Conservation (phyloP, 2,888 invertebrate genomes). For the Rambutsinella grinnellia region DNA sequence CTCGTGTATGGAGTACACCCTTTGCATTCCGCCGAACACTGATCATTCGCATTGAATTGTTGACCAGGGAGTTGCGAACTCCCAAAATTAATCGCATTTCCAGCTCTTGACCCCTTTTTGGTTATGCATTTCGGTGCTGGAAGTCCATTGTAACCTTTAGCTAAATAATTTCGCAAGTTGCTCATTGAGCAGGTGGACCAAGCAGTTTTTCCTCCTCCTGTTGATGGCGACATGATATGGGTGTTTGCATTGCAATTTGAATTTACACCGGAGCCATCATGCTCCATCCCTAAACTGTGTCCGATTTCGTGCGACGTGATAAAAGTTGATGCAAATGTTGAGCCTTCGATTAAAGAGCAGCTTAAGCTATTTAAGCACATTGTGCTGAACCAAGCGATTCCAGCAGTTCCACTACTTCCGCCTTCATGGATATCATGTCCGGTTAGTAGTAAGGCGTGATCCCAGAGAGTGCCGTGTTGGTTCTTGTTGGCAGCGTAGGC, state of each 20-base stretch:
- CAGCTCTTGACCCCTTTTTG: constrained; percentile 26
- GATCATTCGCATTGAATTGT: constrained; percentile 16
- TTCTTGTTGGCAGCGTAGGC: constrained; percentile 52
- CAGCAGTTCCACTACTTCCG: constrained; percentile 20
- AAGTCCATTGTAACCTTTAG: constrained; percentile 20
- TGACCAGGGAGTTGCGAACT: constrained; percentile 37
- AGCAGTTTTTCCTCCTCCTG: constrained; percentile 49
- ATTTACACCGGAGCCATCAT: constrained; percentile 39
- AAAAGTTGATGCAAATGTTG: constrained; percentile 41
- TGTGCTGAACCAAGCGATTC: constrained; percentile 53
- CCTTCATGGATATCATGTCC: constrained; percentile 43
- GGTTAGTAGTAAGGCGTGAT: constrained; percentile 53
- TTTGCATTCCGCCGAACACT: constrained; percentile 24
- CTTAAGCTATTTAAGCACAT: constrained; percentile 53
- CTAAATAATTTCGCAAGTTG: constrained; percentile 37
- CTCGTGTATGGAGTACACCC: constrained; percentile 13
- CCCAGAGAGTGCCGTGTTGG: constrained; percentile 32
- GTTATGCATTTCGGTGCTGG: constrained; percentile 18
- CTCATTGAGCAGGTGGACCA: constrained; percentile 50
- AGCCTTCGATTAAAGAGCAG: constrained; percentile 53
- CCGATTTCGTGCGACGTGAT: constrained; percentile 39
- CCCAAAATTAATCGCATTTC: constrained; percentile 10
- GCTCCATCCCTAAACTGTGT: constrained; percentile 39
- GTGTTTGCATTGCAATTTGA: constrained; percentile 20
- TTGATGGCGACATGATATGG: constrained; percentile 55